These are phyloP conservation scores for Sphenodon punctatus DNA, from an alignment of 2,797 vertebrate genomes.

Conservation along the genomic window DNA sequence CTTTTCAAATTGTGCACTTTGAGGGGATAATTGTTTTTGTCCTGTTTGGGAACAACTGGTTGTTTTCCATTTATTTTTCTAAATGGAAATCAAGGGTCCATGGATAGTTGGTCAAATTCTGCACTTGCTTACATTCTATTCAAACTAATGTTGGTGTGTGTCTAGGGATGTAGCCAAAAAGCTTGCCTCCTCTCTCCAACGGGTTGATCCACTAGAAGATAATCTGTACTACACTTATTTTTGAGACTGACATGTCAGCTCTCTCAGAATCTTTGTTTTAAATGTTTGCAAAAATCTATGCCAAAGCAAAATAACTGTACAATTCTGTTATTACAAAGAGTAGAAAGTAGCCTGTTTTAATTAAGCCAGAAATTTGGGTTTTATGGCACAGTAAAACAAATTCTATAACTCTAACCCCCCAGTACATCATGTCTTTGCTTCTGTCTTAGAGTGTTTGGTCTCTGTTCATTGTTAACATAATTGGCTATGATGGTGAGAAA, in stretches of 20 bases:
- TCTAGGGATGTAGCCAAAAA: too few relatives aligned
- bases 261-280: accelerated
- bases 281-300: neutral
- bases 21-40: neutral
- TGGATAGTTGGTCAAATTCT: too few relatives aligned
- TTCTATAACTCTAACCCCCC: neutral
- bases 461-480: neutral
- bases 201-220: too few relatives aligned
- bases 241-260: too few relatives aligned
- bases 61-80: too few relatives aligned
- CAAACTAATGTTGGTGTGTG: too few relatives aligned
- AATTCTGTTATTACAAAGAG: neutral
- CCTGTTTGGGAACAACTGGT: neutral
- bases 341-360: neutral
- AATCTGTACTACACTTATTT: too few relatives aligned
- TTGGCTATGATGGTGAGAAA: slow-evolving; percentile 2
- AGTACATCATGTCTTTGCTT: neutral
- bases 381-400: neutral
- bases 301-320: neutral
- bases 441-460: neutral
- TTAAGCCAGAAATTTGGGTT: neutral
- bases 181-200: too few relatives aligned
- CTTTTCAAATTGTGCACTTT: neutral
- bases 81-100: too few relatives aligned
- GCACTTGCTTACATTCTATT: neutral